These are phyloP conservation scores for Gari tellinella DNA, from an alignment of 2,888 invertebrate genomes.

Conservation along the genomic window DNA sequence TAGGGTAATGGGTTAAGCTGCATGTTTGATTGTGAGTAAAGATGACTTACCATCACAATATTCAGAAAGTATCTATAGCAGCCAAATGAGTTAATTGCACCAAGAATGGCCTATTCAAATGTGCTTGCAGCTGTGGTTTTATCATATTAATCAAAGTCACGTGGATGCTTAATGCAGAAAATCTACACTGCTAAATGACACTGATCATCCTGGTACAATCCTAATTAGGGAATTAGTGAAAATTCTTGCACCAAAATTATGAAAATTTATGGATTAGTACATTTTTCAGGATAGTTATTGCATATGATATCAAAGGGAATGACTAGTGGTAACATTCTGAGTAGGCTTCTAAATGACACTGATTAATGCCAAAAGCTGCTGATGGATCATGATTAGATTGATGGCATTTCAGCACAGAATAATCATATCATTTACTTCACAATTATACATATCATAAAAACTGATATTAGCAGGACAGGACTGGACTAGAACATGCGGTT, in stretches of 20 bases:
- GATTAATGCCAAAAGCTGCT: constrained; percentile 49
- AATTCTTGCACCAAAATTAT: constrained; percentile 27
- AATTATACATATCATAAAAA: constrained; percentile 11
- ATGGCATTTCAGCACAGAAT: constrained; percentile 48
- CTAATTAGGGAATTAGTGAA: constrained; percentile 16
- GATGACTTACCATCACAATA: too few relatives aligned
- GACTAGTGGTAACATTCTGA: constrained; percentile 12
- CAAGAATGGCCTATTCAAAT: too few relatives aligned
- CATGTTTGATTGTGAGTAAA: too few relatives aligned
- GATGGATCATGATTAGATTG: constrained; percentile 34
- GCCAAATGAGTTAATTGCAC: too few relatives aligned
- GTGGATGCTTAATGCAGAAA: too few relatives aligned
- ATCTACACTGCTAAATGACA: not conserved
- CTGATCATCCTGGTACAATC: constrained; percentile 18
- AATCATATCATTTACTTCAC: constrained; percentile 39
- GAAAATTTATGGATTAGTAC: constrained; percentile 32
- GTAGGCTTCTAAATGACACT: constrained; percentile 46
- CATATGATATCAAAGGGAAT: constrained; percentile 16
- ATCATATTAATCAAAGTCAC: not conserved
- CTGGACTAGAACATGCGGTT: too few relatives aligned
- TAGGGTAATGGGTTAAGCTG: too few relatives aligned
- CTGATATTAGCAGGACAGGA: too few relatives aligned
- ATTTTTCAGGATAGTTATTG: constrained; percentile 23
- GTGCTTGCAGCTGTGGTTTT: constrained; percentile 1
- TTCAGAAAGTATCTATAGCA: too few relatives aligned